Evolutionary conservation across 2,888 invertebrate genomes (phyloP).

Genomic region (Schizaphis graminum): DNA sequence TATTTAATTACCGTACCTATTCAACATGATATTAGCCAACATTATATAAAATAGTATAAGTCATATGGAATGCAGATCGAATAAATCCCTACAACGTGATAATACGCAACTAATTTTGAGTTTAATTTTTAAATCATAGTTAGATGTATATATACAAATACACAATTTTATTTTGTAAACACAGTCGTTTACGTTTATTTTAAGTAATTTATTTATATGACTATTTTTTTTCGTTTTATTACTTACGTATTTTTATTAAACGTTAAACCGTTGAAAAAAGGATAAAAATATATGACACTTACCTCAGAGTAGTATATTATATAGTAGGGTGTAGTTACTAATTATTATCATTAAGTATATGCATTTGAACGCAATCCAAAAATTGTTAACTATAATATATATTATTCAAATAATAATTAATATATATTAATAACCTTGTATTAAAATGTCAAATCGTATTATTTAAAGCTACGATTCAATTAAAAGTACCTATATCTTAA

Average conservation of each 20-base stretch:
- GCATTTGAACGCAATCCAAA: neutral
- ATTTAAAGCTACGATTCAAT: neutral
- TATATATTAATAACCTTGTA: neutral
- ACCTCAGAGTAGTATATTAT: neutral
- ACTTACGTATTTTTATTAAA: neutral
- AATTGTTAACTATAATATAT: neutral
- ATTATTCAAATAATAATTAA: neutral
- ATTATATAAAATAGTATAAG: neutral
- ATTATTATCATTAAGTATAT: neutral
- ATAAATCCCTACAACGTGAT: neutral
- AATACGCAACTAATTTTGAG: neutral
- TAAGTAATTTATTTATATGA: neutral
- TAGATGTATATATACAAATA: neutral
- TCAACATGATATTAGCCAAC: neutral
- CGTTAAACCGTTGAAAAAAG: neutral
- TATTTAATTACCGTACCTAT: neutral
- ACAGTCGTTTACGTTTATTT: neutral
- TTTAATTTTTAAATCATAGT: neutral
- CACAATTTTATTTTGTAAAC: neutral
- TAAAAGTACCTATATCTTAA: neutral
- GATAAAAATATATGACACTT: neutral
- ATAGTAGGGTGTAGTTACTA: neutral
- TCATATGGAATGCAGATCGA: constrained; percentile 23
- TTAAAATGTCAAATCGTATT: neutral
- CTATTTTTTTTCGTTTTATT: neutral